These are phyloP conservation scores for Napeogenes inachia DNA, from an alignment of 2,888 invertebrate genomes.

Conservation along the genomic window DNA sequence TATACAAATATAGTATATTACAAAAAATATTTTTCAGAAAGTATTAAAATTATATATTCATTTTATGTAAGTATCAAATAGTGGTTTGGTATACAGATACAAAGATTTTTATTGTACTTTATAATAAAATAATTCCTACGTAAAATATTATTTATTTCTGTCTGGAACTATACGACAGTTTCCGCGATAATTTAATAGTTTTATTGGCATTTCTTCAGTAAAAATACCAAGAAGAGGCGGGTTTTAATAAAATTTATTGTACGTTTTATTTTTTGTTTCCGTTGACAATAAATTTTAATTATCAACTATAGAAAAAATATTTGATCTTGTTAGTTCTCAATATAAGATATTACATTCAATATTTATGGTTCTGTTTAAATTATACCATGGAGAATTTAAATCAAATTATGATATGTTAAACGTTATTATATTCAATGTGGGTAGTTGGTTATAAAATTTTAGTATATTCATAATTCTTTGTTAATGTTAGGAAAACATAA, in stretches of 20 bases:
- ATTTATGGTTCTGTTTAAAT: slow-evolving; percentile 21
- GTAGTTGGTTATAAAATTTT: slow-evolving; percentile 8
- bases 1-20: no score
- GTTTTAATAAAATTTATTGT: slow-evolving; percentile 58
- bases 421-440: slow-evolving; percentile 9
- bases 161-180: slow-evolving; percentile 53
- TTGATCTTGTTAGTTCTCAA: slow-evolving; percentile 33
- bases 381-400: neutral
- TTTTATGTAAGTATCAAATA: slow-evolving; percentile 46
- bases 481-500: neutral
- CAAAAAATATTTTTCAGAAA: no score
- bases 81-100: slow-evolving; percentile 33
- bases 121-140: slow-evolving; percentile 61
- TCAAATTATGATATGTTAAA: slow-evolving; percentile 18
- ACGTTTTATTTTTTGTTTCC: slow-evolving; percentile 67
- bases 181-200: slow-evolving; percentile 70
- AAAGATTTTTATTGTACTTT: slow-evolving; percentile 68
- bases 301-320: slow-evolving; percentile 31
- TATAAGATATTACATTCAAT: slow-evolving; percentile 32
- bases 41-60: no score
- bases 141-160: slow-evolving; percentile 48
- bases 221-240: slow-evolving; percentile 63
- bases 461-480: neutral
- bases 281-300: slow-evolving; percentile 50
- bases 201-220: slow-evolving; percentile 57